These are phyloP conservation scores for Chlorodrepanis virens DNA, from an alignment of 2,113 vertebrate species.

Conservation along the genomic window DNA sequence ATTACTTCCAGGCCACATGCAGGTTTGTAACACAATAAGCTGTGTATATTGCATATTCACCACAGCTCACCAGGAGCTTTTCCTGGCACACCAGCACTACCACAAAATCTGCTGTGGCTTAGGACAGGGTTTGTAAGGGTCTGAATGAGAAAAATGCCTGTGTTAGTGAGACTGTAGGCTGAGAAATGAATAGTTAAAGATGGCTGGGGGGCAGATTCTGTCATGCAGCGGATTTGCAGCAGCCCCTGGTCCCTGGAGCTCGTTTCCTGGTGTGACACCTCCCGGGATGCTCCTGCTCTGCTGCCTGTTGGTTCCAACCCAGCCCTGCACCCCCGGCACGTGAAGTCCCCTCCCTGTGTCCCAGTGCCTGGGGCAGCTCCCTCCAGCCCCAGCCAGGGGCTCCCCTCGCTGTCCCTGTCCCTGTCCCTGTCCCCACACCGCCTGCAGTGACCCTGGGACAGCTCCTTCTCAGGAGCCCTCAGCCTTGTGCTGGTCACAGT, in stretches of 20 bases:
- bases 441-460: background rate
- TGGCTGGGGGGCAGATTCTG: background rate
- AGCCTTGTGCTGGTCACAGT: background rate
- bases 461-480: background rate
- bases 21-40: background rate
- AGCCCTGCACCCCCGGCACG: background rate
- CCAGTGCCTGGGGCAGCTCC: background rate
- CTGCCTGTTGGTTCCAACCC: background rate
- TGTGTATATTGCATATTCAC: background rate
- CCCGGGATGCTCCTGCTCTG: background rate
- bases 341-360: fast-evolving
- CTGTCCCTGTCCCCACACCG: background rate
- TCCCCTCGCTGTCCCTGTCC: background rate
- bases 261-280: background rate
- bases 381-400: background rate
- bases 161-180: background rate
- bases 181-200: background rate
- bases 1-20: background rate
- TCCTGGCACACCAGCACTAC: too few relatives aligned
- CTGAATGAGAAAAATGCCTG: background rate
- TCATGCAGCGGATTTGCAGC: background rate
- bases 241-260: background rate
- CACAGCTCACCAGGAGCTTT: background rate
- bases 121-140: background rate
- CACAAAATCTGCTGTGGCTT: background rate